phyloP scores from a whole-genome alignment of 2,113 vertebrate species.

The Trichomycterus rosablanca region DNA sequence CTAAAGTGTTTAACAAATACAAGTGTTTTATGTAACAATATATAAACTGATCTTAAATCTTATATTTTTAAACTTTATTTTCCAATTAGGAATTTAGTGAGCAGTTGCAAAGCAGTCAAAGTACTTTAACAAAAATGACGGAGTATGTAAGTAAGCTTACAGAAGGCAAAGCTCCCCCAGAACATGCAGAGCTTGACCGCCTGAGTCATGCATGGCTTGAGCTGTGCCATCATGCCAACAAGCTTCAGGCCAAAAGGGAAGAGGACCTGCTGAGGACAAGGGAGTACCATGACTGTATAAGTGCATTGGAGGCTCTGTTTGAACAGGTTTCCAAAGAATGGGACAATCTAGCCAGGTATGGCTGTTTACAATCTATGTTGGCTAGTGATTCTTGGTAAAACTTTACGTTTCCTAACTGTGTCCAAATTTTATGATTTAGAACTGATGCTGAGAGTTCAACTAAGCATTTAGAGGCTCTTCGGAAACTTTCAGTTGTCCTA shows the following conservation, averaged over 20 bases:
- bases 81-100: conserved; percentile 79
- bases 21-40: too few species aligned
- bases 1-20: too few species aligned
- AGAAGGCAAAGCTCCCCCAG: conserved; percentile 79
- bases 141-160: conserved; percentile 82
- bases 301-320: conserved; percentile 80
- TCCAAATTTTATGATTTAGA: conserved; percentile 56
- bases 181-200: conserved; percentile 79
- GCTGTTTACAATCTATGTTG: conserved; percentile 26
- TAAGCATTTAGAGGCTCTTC: conserved; percentile 82
- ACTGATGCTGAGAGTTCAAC: conserved; percentile 90
- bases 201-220: conserved; percentile 83
- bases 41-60: too few species aligned
- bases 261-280: conserved; percentile 83
- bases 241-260: conserved; percentile 78
- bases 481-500: conserved; percentile 75
- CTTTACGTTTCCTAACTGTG: not conserved
- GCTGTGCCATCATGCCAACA: conserved; percentile 77
- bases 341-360: conserved; percentile 94
- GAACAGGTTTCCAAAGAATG: conserved; percentile 91
- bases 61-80: not conserved
- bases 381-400: not conserved
- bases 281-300: conserved; percentile 81
- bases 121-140: conserved; percentile 71
- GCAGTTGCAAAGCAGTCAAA: conserved; percentile 80